Conservation (phyloP, 1,140 invertebrate species). For the Trachymyrmex cornetzi region DNA sequence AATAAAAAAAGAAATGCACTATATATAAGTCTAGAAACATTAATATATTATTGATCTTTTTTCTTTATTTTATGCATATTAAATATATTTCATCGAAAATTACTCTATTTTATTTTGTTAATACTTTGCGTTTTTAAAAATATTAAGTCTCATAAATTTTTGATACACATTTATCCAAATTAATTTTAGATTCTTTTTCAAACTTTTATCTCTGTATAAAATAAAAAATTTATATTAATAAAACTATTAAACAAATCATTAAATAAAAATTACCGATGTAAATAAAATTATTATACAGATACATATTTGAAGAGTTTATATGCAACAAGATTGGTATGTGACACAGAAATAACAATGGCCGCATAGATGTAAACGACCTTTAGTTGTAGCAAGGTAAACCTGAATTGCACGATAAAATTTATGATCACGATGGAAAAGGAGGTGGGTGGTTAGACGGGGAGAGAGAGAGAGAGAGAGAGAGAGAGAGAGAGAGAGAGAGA, state of each 20-base stretch:
- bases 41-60: conserved; percentile 26
- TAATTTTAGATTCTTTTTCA: background rate
- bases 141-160: background rate
- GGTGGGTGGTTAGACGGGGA: conserved; percentile 48
- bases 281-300: conserved; percentile 3
- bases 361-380: conserved; percentile 81
- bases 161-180: background rate
- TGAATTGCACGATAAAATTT: conserved; percentile 80
- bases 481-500: conserved; percentile 69
- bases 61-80: background rate
- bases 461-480: conserved; percentile 65
- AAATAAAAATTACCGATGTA: background rate
- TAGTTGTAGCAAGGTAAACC: conserved; percentile 81
- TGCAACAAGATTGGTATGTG: conserved; percentile 14
- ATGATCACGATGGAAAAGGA: conserved; percentile 77
- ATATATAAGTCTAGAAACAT: background rate
- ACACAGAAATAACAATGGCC: conserved; percentile 59
- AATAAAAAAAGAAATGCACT: background rate
- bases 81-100: conserved; percentile 1
- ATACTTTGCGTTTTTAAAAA: background rate
- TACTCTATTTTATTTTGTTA: background rate
- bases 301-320: background rate
- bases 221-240: background rate
- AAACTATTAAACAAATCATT: background rate
- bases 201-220: background rate